Conservation (phyloP, 2,888 invertebrate species). For the Diplolepis rosae region DNA sequence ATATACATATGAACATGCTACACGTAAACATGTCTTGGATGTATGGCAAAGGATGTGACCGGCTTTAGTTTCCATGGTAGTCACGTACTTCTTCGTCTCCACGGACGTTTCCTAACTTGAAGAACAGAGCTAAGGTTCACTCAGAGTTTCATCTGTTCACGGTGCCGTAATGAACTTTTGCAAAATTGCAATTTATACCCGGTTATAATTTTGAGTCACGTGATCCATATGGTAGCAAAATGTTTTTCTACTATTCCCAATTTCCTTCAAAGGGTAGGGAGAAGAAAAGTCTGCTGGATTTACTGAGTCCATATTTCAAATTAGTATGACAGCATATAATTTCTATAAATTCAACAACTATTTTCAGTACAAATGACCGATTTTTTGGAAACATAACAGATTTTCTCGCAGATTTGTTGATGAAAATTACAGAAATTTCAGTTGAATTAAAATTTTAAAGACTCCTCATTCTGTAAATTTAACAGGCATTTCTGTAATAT, state of each 20-base stretch:
- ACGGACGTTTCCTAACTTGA: constrained; percentile 6
- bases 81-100: constrained; percentile 28
- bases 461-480: too few relatives aligned
- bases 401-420: too few relatives aligned
- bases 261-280: too few relatives aligned
- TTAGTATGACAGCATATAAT: too few relatives aligned
- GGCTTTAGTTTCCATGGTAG: constrained; percentile 9
- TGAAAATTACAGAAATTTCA: too few relatives aligned
- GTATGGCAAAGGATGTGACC: neutral
- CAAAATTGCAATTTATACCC: constrained; percentile 12
- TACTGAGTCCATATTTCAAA: too few relatives aligned
- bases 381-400: too few relatives aligned
- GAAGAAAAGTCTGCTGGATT: too few relatives aligned
- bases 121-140: constrained; percentile 27
- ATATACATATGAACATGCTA: constrained; percentile 4
- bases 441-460: too few relatives aligned
- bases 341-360: too few relatives aligned
- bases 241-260: neutral
- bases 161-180: constrained; percentile 38
- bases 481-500: too few relatives aligned
- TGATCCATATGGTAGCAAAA: neutral
- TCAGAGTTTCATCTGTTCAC: constrained; percentile 35
- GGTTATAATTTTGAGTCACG: neutral
- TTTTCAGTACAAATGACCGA: too few relatives aligned
- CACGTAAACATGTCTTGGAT: constrained; percentile 8